phyloP scores from a whole-genome alignment of 2,888 invertebrate genomes.

The Hypselothyrea guttata region DNA sequence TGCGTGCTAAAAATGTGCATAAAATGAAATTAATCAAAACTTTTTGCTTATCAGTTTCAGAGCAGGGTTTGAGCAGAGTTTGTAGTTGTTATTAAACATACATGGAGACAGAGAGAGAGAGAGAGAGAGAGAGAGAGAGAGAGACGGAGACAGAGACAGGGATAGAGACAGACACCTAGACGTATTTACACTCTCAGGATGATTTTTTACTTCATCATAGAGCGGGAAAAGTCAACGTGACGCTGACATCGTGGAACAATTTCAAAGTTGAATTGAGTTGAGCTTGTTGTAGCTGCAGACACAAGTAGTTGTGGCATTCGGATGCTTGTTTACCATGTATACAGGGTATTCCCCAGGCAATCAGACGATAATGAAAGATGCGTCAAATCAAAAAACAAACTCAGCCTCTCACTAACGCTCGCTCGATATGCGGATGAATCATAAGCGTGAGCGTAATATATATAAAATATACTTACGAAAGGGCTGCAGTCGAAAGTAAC shows the following conservation, averaged over 20 bases:
- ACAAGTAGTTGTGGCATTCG: constrained; percentile 18
- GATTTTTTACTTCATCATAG: constrained; percentile 69
- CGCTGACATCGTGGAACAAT: constrained; percentile 48
- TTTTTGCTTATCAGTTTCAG: constrained; percentile 50
- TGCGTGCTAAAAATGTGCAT: constrained; percentile 1
- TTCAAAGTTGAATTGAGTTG: constrained; percentile 77
- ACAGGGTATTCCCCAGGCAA: constrained; percentile 40
- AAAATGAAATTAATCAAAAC: constrained; percentile 68
- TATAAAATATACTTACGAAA: not conserved
- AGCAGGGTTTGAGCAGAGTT: constrained; percentile 3
- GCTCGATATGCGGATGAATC: constrained; percentile 26
- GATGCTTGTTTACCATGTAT: constrained; percentile 45
- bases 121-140: too few species aligned
- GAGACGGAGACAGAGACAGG: too few species aligned
- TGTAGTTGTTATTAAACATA: constrained; percentile 48
- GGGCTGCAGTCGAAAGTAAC: not conserved
- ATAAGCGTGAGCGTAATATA: constrained; percentile 7
- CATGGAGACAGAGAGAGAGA: constrained; percentile 16
- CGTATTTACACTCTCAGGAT: too few species aligned
- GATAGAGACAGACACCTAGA: too few species aligned
- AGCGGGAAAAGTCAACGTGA: constrained; percentile 57
- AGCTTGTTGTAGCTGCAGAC: constrained; percentile 42
- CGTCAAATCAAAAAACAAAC: constrained; percentile 21
- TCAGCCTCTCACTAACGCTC: not conserved
- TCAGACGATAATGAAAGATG: constrained; percentile 50